phyloP scores from a whole-genome alignment of 2,888 invertebrate species.

The Cryptophagus acutangulus region DNA sequence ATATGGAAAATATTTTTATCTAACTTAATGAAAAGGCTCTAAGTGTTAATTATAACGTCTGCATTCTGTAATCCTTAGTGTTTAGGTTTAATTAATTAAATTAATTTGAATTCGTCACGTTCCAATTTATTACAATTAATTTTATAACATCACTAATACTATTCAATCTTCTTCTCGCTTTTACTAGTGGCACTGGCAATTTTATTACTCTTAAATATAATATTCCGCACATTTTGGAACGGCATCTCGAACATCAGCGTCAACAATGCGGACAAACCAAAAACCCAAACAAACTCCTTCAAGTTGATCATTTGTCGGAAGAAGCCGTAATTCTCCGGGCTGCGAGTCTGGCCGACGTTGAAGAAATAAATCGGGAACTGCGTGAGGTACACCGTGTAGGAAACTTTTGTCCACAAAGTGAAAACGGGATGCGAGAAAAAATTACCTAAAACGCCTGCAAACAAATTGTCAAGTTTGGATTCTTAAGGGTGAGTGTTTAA shows the following conservation, averaged over 20 bases:
- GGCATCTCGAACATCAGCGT: constrained; percentile 64
- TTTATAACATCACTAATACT: no score
- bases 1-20: no score
- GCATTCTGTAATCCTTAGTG: no score
- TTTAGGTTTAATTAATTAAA: no score
- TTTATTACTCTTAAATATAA: constrained; percentile 46
- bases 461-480: constrained; percentile 4
- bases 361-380: constrained; percentile 69
- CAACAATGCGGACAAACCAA: constrained; percentile 52
- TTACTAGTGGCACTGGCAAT: not conserved
- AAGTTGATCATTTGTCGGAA: constrained; percentile 57
- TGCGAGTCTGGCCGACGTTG: constrained; percentile 60
- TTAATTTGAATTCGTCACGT: no score
- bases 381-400: constrained; percentile 65
- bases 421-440: constrained; percentile 59
- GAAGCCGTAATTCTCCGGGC: constrained; percentile 56
- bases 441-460: constrained; percentile 53
- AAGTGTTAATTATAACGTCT: no score
- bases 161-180: not conserved
- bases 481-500: not conserved
- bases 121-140: no score
- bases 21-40: no score
- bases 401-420: constrained; percentile 61
- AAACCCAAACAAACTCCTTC: constrained; percentile 55
- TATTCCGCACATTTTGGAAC: constrained; percentile 62